phyloP scores from a whole-genome alignment of 2,797 vertebrate genomes.

The Urosaurus nigricauda region DNA sequence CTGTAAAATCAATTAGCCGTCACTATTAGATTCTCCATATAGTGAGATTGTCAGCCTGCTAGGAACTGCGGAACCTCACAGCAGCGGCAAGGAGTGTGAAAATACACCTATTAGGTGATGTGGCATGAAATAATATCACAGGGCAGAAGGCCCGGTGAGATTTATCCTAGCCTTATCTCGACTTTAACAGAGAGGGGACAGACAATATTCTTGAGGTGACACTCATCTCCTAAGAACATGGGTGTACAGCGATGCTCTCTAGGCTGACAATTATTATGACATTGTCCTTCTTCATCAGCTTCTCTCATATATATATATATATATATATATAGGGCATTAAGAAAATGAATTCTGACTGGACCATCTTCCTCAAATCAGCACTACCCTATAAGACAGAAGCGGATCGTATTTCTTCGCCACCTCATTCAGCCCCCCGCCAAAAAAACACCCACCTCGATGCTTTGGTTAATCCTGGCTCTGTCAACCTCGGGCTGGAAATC shows the following conservation, averaged over 20 bases:
- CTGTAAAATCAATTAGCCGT: slow-evolving; percentile 99
- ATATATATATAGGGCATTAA: not conserved
- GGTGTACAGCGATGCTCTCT: slow-evolving; percentile 67
- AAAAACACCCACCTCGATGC: slow-evolving; percentile 38
- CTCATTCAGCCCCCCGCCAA: rapidly evolving
- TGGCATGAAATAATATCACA: slow-evolving; percentile 77
- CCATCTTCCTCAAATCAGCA: slow-evolving; percentile 66
- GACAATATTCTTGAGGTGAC: slow-evolving; percentile 78
- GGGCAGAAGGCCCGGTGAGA: slow-evolving; percentile 74
- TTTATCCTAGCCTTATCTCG: slow-evolving; percentile 80
- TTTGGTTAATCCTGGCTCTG: slow-evolving; percentile 16
- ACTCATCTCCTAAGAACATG: slow-evolving; percentile 76
- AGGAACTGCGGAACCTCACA: slow-evolving; percentile 94
- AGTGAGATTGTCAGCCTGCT: slow-evolving; percentile 95
- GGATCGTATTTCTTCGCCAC: slow-evolving; percentile 29
- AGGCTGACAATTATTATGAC: slow-evolving; percentile 72
- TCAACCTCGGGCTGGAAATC: not conserved
- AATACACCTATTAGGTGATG: slow-evolving; percentile 80
- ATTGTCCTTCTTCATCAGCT: slow-evolving; percentile 46
- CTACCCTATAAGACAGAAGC: slow-evolving; percentile 43
- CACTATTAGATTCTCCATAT: slow-evolving; percentile 99
- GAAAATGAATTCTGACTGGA: slow-evolving; percentile 28
- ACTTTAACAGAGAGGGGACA: slow-evolving; percentile 79
- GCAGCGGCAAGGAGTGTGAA: slow-evolving; percentile 77
- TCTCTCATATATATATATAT: not conserved